A percentile compares a stretch with the other conserved stretches of the same genome.
Conservation (phyloP, 2,113 vertebrate species). For the Vimba vimba region DNA sequence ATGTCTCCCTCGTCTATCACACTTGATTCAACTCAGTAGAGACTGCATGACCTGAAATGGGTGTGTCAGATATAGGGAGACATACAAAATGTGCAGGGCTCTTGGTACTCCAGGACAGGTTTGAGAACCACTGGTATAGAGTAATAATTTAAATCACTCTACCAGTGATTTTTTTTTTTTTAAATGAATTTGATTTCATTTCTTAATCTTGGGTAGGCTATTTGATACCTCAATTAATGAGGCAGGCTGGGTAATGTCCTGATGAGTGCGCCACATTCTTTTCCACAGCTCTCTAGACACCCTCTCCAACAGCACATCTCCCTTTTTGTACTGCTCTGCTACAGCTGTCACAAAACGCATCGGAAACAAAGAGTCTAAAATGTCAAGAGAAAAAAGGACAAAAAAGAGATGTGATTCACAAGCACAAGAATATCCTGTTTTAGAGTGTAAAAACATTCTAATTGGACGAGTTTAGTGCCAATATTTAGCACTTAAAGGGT, state of each 20-base stretch:
- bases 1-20: no score
- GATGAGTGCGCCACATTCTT: conserved; percentile 82
- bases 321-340: conserved; percentile 63
- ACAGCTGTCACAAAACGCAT: conserved; percentile 85
- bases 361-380: conserved; percentile 77
- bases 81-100: no score
- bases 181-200: not conserved
- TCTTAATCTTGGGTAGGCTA: not conserved
- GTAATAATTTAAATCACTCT: no score
- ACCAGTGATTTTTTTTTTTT: not conserved
- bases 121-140: no score
- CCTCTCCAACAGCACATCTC: conserved; percentile 71
- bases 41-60: no score
- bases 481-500: not conserved
- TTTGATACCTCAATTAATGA: conserved; percentile 72
- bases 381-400: not conserved
- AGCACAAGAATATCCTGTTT: not conserved
- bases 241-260: conserved; percentile 79
- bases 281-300: conserved; percentile 85
- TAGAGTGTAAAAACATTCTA: not conserved
- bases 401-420: not conserved
- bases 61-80: no score
- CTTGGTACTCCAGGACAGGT: no score
- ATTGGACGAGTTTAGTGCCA: not conserved
- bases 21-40: no score